phyloP scores from a whole-genome alignment of 2,888 invertebrate genomes.

The Spisula subtruncata region DNA sequence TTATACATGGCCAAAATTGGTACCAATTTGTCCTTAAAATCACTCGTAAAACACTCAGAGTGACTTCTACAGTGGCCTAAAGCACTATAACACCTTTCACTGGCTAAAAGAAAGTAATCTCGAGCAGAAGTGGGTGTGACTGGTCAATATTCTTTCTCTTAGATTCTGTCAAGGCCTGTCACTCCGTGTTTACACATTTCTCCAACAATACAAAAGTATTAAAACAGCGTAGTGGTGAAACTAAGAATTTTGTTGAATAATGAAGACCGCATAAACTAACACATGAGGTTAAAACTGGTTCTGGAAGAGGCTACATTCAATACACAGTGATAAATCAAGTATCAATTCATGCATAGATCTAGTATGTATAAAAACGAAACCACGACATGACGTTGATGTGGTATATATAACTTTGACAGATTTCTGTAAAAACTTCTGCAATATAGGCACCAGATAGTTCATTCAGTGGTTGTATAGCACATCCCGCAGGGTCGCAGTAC shows the following conservation, averaged over 20 bases:
- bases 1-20: constrained; percentile 38
- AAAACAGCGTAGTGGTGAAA: constrained; percentile 21
- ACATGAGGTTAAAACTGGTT: constrained; percentile 57
- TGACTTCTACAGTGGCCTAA: background rate
- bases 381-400: constrained; percentile 34
- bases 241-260: constrained; percentile 13
- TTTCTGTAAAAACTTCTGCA: constrained; percentile 60
- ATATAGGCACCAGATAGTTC: constrained; percentile 43
- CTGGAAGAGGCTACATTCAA: constrained; percentile 54
- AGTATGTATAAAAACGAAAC: constrained; percentile 31
- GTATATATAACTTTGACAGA: constrained; percentile 28
- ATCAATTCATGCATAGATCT: constrained; percentile 64
- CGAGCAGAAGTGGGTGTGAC: constrained; percentile 52
- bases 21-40: constrained; percentile 33
- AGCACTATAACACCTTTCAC: background rate
- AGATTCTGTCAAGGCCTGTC: constrained; percentile 1
- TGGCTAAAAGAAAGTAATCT: constrained; percentile 24
- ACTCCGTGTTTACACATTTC: background rate
- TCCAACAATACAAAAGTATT: constrained; percentile 20
- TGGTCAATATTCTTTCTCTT: constrained; percentile 28
- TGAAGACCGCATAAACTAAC: constrained; percentile 40
- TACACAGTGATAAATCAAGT: constrained; percentile 51
- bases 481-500: background rate
- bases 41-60: background rate
- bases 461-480: background rate